Base-by-base conservation (phyloP, 2,113 vertebrate genomes). In the Elephantulus edwardii region DNA sequence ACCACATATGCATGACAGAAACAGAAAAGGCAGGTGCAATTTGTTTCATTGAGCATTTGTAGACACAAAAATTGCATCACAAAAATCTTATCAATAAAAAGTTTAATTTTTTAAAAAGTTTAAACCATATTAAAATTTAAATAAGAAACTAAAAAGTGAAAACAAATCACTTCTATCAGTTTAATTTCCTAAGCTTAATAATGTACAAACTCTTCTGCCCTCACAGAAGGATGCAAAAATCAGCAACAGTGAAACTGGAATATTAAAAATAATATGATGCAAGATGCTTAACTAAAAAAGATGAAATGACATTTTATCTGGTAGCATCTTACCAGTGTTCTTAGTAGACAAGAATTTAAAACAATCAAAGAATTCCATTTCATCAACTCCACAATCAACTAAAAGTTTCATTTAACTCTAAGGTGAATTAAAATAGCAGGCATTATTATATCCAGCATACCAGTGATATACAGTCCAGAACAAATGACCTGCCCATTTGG, bases 71-170 rank as follows among this genome's bases (percentile, higher is more conserved):
- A 54, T 4, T n/a, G n/a, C 13, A 75, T 20, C 17, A 90, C 17
- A 89, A 94, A 60, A 85, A 86, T 81, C 71, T 78, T 74, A 30
- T 80, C 83, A 93, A 9, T n/a, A 64, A 91, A 94, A 93, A 92
- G 66, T 96, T 95, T 95, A 78, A 92, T 93, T 94, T 93, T 60
- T 44, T 80, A 82, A 85, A 96, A 88, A 33, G 6, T 33, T 86
- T 78, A 91, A 84, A 71, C 44, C 35, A 91, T 92, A 82, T 75
- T 86, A 93, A 86, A 92, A 93, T 84, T 89, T 77, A 93, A 94
- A 90, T 89, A 82, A 93, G n/a, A 91, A 88, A 86, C 3, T 70
- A 42, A 88, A 88, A 88, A 77, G 42, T 84, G n/a, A 90, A 95
- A 95, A 78, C 17, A 76, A 83, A 72, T 48, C 66, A 77, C 60